Conservation (phyloP, 2,888 invertebrate species). For the Cheiracanthium punctorium region DNA sequence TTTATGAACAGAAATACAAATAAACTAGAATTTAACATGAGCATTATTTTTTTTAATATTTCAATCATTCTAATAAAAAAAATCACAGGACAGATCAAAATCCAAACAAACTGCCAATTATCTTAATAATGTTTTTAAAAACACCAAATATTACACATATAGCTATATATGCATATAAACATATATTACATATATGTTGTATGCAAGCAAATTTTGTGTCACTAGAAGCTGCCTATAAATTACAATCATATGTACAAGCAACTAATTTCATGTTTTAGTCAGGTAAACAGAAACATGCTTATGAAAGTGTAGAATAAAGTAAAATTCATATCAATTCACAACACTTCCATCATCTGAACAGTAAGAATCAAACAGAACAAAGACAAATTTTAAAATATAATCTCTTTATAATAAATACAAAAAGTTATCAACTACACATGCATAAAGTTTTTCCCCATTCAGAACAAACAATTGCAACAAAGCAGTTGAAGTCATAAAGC, state of each 20-base stretch:
- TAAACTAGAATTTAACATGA: too few relatives aligned
- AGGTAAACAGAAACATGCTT: neutral
- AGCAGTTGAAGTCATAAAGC: neutral
- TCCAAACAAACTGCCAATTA: neutral
- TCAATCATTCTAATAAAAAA: too few relatives aligned
- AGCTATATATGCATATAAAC: neutral
- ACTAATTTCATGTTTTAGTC: neutral
- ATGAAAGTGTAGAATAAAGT: neutral
- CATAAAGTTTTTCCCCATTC: constrained; percentile 22
- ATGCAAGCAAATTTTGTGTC: constrained; percentile 3
- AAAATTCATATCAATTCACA: neutral
- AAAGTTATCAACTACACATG: constrained; percentile 47
- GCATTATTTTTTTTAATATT: too few relatives aligned
- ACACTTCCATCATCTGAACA: neutral
- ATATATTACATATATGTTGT: neutral
- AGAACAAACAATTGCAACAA: constrained; percentile 30
- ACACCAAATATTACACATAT: neutral
- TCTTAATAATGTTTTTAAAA: neutral
- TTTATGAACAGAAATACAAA: too few relatives aligned
- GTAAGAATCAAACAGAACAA: neutral
- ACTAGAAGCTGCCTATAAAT: constrained; percentile 43
- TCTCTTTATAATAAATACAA: constrained; percentile 46
- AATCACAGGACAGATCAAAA: neutral
- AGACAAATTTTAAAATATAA: constrained; percentile 27
- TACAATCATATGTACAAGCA: constrained; percentile 49